These are phyloP conservation scores for Tetanocera ferruginea DNA, from an alignment of 2,888 invertebrate species.

Conservation along the genomic window DNA sequence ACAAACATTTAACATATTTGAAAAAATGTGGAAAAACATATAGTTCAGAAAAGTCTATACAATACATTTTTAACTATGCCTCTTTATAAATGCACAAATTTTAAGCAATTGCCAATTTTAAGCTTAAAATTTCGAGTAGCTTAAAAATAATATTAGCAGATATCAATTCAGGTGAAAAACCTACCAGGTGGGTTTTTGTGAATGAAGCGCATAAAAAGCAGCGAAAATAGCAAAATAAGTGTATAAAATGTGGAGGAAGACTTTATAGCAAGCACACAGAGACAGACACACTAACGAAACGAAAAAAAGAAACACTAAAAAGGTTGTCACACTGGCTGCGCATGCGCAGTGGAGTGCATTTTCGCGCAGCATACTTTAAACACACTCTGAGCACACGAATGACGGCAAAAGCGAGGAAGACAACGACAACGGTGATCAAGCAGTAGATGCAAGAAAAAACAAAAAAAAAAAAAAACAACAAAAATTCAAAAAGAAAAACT, in stretches of 20 bases:
- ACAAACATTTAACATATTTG: background rate
- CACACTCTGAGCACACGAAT: slow-evolving; percentile 53
- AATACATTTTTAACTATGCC: background rate
- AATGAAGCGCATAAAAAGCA: slow-evolving; percentile 31
- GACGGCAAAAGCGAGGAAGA: slow-evolving; percentile 7
- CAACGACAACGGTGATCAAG: slow-evolving; percentile 29
- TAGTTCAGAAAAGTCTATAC: background rate
- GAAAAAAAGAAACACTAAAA: slow-evolving; percentile 41
- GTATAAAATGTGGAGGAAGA: slow-evolving; percentile 20
- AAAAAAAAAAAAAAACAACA: slow-evolving; percentile 38
- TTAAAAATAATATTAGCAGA: too few relatives aligned
- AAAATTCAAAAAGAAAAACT: slow-evolving; percentile 36
- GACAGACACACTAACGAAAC: slow-evolving; percentile 20
- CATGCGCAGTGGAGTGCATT: slow-evolving; percentile 47
- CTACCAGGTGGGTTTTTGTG: slow-evolving; percentile 32
- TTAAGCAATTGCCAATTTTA: background rate
- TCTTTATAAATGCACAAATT: background rate
- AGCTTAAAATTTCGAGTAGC: too few relatives aligned
- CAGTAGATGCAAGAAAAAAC: slow-evolving; percentile 39
- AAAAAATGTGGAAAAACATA: background rate
- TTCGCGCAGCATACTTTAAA: slow-evolving; percentile 50
- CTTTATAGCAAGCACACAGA: slow-evolving; percentile 24
- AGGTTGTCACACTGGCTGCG: slow-evolving; percentile 58
- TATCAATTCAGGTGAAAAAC: slow-evolving; percentile 27
- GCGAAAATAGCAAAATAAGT: slow-evolving; percentile 4